Evolutionary conservation across 2,888 invertebrate species (phyloP).

Genomic region (Caenorhabditis doughertyi): DNA sequence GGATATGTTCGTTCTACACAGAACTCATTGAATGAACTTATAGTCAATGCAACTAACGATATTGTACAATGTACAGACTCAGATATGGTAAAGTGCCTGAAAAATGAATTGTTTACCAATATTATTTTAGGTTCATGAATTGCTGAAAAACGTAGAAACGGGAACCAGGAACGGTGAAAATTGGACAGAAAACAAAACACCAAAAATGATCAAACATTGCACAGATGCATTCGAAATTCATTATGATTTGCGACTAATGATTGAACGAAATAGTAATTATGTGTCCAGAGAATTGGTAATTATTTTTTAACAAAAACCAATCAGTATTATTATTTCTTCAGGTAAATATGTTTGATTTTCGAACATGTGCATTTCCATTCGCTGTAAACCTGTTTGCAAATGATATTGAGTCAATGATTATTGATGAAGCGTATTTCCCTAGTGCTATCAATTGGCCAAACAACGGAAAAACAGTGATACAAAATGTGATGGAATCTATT

Average conservation of each 20-base stretch:
- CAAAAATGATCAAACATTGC: conserved; percentile 62
- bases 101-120: not conserved
- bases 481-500: conserved; percentile 64
- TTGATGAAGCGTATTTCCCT: conserved; percentile 50
- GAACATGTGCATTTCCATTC: conserved; percentile 65
- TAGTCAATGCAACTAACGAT: conserved; percentile 69
- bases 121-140: conserved; percentile 43
- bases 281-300: conserved; percentile 62
- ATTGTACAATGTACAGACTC: conserved; percentile 64
- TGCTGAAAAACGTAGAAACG: conserved; percentile 41
- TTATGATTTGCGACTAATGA: conserved; percentile 60
- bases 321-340: conserved; percentile 8
- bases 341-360: conserved; percentile 64
- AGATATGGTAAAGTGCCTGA: conserved; percentile 45
- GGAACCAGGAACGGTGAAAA: conserved; percentile 40
- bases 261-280: conserved; percentile 58
- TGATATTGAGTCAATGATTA: conserved; percentile 61
- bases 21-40: conserved; percentile 66
- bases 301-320: not conserved
- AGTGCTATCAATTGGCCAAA: conserved; percentile 60
- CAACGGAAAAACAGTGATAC: conserved; percentile 60
- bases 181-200: conserved; percentile 47
- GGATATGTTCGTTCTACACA: conserved; percentile 64
- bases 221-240: conserved; percentile 63
- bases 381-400: conserved; percentile 60